These are phyloP conservation scores for Nematolebias whitei DNA, from an alignment of 2,113 vertebrate species.

Conservation along the genomic window DNA sequence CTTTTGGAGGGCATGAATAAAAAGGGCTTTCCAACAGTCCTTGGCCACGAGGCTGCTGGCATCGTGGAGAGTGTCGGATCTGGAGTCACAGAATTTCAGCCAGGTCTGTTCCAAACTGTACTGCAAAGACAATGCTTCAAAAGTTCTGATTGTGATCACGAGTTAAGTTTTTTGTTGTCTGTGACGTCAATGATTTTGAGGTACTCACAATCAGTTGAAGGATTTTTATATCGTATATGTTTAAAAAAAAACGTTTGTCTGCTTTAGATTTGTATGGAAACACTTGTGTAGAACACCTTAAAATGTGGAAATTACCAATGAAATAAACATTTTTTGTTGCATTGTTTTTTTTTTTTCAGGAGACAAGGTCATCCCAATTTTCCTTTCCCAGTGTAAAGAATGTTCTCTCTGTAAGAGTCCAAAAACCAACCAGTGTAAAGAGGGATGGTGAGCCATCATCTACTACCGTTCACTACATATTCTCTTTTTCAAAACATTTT, in stretches of 20 bases:
- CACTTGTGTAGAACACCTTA: no score
- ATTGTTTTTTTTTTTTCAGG: slow-evolving; percentile 67
- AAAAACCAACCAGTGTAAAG: slow-evolving; percentile 82
- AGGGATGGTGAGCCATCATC: slow-evolving; percentile 73
- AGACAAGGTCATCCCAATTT: slow-evolving; percentile 86
- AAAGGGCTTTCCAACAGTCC: slow-evolving; percentile 79
- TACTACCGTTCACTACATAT: neutral
- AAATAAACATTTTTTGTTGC: no score
- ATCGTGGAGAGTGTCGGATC: slow-evolving; percentile 87
- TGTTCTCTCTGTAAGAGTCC: slow-evolving; percentile 82
- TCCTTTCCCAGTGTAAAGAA: slow-evolving; percentile 81
- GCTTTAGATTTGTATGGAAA: no score
- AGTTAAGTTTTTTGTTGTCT: no score
- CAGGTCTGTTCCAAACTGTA: slow-evolving; percentile 67
- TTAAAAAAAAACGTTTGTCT: no score
- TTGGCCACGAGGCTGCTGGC: slow-evolving; percentile 86
- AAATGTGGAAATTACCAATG: no score
- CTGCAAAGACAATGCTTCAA: no score
- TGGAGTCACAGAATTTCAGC: slow-evolving; percentile 83
- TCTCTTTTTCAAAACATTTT: no score
- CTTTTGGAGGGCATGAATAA: slow-evolving; percentile 63
- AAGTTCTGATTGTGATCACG: no score
- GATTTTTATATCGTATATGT: no score
- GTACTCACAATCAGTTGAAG: no score
- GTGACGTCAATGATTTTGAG: no score